A percentile compares a stretch with the other conserved stretches of the same genome.
phyloP scores from a whole-genome alignment of 2,113 vertebrate species.

The Actinemys pallida region DNA sequence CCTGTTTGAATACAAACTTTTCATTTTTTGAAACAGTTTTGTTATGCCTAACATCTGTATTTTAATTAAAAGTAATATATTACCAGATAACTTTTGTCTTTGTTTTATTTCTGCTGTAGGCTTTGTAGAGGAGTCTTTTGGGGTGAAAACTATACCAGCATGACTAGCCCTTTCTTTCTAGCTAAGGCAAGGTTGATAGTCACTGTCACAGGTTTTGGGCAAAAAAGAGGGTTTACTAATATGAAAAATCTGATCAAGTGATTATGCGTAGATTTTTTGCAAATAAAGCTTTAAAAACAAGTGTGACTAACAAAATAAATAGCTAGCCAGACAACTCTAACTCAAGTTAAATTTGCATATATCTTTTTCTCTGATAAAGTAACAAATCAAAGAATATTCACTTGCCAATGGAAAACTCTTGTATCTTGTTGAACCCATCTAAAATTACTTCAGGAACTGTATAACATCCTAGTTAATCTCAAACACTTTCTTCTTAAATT shows the following conservation, averaged over 20 bases:
- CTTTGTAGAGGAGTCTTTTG: background rate
- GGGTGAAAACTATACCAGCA: background rate
- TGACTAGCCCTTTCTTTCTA: background rate
- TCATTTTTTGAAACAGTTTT: background rate
- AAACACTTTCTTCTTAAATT: background rate
- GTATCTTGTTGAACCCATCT: background rate
- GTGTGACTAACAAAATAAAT: background rate
- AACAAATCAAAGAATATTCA: background rate
- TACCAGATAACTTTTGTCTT: background rate
- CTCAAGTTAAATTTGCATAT: background rate
- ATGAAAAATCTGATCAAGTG: slow-evolving; percentile 9
- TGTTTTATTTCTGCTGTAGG: background rate
- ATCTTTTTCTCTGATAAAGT: background rate
- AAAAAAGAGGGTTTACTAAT: background rate
- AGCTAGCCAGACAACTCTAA: background rate
- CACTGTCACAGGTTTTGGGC: background rate
- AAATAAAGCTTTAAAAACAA: background rate
- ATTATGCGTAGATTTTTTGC: background rate
- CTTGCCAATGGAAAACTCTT: background rate
- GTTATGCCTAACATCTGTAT: accelerated
- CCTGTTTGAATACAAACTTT: background rate
- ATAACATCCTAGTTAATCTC: background rate
- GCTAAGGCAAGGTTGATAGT: accelerated
- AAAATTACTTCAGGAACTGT: background rate
- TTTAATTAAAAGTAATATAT: background rate